Base-by-base conservation (phyloP, 2,113 vertebrate genomes). In the Tragelaphus strepsiceros region DNA sequence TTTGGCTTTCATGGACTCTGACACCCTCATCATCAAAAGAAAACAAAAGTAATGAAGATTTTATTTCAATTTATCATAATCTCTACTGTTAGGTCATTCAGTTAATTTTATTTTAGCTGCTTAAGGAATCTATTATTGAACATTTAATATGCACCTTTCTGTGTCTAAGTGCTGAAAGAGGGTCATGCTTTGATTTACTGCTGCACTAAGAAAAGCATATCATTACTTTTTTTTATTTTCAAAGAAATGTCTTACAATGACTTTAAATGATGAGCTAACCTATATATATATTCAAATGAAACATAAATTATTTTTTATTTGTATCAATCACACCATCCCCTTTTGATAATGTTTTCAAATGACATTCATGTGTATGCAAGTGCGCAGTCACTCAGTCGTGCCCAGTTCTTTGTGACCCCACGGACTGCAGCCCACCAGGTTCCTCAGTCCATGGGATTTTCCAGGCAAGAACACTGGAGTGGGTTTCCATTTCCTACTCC, bases 51-150 rank as follows among this genome's bases (percentile, higher is more conserved):
- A 88, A 62, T 61, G 51, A 77, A 78, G 43, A 94, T 94, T 94
- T 98, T 88, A 64, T 96, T 94, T 95, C 81, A 71, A 9, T 64
- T 92, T 58, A 67, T 91, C 51, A 88, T 91, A 54, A 61, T 51
- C 82, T 83, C 32, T 56, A 35, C 59, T 93, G 1, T 88, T 80
- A 92, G 43, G 15, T 83, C 43, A 59, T 58, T 90, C 11, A 2
- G 14, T 77, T 94, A 88, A 88, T 80, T 91, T 90, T 90, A 84
- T 88, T 71, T 90, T 53, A 62, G 19, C 92, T 67, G 8, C 1
- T 74, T 80, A 88, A 91, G 30, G 49, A 88, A 90, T 92, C 62
- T 86, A 59, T 93, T 39, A 82, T 59, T 64, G 64, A 53, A 32
- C 19, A 90, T 78, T 90, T 87, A 67, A 64, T 95, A 88, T 61